These are phyloP conservation scores for Sisyra nigra DNA, from an alignment of 2,888 invertebrate species.

Conservation along the genomic window DNA sequence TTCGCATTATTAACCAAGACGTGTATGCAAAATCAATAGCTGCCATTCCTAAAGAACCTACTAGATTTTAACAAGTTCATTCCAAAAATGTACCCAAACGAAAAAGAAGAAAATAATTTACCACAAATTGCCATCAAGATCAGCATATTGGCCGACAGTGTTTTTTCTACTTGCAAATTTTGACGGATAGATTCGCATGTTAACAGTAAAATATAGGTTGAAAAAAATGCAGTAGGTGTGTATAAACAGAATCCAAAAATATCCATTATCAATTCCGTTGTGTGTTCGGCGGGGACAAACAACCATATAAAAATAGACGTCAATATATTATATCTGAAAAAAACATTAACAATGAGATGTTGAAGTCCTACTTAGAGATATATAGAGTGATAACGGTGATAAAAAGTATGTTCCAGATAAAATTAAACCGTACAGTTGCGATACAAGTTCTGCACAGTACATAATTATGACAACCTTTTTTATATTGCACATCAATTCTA, in stretches of 20 bases:
- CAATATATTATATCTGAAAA: conserved; percentile 20
- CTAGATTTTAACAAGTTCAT: not conserved
- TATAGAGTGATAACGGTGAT: no score
- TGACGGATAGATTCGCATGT: conserved; percentile 25
- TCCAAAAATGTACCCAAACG: not conserved
- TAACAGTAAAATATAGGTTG: conserved; percentile 27
- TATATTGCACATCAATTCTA: no score
- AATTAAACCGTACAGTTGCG: no score
- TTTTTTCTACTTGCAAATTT: conserved; percentile 17
- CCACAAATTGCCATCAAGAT: conserved; percentile 25
- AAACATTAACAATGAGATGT: not conserved
- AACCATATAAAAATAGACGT: conserved; percentile 28
- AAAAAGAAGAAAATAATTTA: conserved; percentile 11
- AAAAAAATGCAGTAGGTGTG: conserved; percentile 31
- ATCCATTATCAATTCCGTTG: conserved; percentile 31
- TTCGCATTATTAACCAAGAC: conserved; percentile 25
- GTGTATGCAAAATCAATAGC: conserved; percentile 29
- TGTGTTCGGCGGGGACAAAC: conserved; percentile 25
- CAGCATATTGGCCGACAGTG: conserved; percentile 21
- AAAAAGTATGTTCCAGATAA: no score
- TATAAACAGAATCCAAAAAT: conserved; percentile 30
- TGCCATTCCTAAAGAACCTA: conserved; percentile 18
- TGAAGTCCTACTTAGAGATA: not conserved
- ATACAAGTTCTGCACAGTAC: no score
- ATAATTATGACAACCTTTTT: no score